A percentile compares a stretch with the other conserved stretches of the same genome.
Evolutionary conservation across 2,113 vertebrate species (phyloP).

Genomic region (Nothoprocta perdicaria): DNA sequence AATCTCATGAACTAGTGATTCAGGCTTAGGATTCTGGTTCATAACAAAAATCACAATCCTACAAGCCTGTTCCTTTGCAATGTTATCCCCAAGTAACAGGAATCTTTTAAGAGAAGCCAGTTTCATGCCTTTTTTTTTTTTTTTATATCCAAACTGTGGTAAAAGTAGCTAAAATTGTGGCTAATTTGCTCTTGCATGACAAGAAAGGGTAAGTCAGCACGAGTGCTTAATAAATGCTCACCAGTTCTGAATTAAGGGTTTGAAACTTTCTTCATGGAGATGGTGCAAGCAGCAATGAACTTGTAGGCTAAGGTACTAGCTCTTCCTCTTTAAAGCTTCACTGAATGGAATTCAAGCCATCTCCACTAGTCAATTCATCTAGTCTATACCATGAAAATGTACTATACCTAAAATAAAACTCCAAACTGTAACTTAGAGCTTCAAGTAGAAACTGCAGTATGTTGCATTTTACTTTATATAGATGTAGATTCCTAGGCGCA

Average conservation of each 20-base stretch:
- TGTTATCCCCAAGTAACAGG: neutral
- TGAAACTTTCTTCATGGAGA: neutral
- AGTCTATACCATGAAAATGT: neutral
- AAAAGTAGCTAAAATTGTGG: neutral
- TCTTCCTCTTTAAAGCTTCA: neutral
- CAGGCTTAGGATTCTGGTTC: neutral
- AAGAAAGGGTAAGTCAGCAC: neutral
- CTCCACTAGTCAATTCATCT: neutral
- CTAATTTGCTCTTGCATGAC: neutral
- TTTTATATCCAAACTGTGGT: neutral
- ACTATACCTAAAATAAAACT: neutral
- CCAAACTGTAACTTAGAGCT: neutral
- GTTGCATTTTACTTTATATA: neutral
- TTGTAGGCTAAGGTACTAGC: neutral
- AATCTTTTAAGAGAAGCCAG: neutral
- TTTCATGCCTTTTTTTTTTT: neutral
- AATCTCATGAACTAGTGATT: neutral
- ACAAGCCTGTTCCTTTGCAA: neutral
- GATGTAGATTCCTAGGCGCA: neutral
- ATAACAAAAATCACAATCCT: constrained; percentile 9
- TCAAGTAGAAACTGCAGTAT: neutral
- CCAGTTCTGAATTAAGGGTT: neutral
- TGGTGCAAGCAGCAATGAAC: neutral
- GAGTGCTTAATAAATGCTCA: neutral
- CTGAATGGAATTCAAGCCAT: neutral